A percentile compares a stretch with the other conserved stretches of the same genome.
phyloP scores from a whole-genome alignment of 1,140 invertebrate species.

The Armadillidium nasatum region DNA sequence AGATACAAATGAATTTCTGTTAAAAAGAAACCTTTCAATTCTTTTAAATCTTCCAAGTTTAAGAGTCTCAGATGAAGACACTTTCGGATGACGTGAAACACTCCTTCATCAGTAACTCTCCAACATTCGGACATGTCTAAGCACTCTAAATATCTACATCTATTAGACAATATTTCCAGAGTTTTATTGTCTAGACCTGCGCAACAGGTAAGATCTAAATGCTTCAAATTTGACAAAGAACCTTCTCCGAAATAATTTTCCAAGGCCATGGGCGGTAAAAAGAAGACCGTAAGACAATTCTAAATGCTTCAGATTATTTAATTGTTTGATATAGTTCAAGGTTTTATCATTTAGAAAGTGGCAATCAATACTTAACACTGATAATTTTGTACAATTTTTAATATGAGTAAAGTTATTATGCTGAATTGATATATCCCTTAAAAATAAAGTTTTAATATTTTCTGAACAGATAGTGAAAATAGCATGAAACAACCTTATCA shows the following conservation, averaged over 20 bases:
- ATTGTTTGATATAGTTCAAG: not conserved
- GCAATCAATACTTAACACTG: not conserved
- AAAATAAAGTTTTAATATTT: not conserved
- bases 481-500: not conserved
- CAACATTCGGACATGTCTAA: not conserved
- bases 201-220: not conserved
- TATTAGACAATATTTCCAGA: not conserved
- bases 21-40: not conserved
- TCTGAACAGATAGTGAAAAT: no score
- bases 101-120: not conserved
- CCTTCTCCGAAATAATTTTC: not conserved
- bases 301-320: not conserved
- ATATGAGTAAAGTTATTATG: not conserved
- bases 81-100: not conserved
- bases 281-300: not conserved
- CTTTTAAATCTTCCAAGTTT: conserved; percentile 4
- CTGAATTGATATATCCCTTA: not conserved
- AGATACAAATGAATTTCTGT: not conserved
- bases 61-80: not conserved
- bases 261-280: not conserved
- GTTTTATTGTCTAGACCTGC: not conserved
- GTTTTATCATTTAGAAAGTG: not conserved
- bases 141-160: not conserved
- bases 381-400: not conserved
- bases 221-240: not conserved